Base-by-base conservation (phyloP, 2,113 vertebrate genomes). In the Melanerpes formicivorus region DNA sequence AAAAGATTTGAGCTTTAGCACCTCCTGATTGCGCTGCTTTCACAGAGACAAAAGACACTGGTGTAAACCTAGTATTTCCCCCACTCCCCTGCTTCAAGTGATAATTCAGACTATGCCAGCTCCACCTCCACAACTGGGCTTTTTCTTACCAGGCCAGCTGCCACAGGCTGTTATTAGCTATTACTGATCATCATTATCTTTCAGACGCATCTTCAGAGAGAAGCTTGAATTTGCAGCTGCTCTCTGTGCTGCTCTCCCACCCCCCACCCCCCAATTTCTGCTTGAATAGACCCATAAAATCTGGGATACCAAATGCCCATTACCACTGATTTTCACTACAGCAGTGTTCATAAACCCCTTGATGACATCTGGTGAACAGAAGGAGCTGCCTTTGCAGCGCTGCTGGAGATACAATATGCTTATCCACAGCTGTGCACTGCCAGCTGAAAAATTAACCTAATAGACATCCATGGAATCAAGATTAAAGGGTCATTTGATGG, bases 91-190 rank as follows among this genome's bases (percentile, higher is more conserved):
- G 16, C 62, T 92, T 80, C 21, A 34, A 73, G 32, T n/a, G 55
- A 37, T 46, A 73, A 5, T 8, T 44, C 5, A 66, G 60, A 34
- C 69, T 62, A 9, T 54, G 50, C 32, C 22, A 66, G 17, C 69
- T 77, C 80, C 83, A 77, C 40, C 59, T 77, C 55, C 60, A 50
- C 27, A 77, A 54, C 22, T 54, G 65, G 60, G 65, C 77, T 77
- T 6, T 21, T 90, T 62, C 83, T 76, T 90, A 60, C 37, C 72
- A 63, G 64, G 10, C 52, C 91, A 86, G 72, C 72, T 50, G 77
- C 77, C 44, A 70, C 73, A 86, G 27, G 60, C 64, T 93, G 50
- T 87, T 80, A 90, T 85, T 93, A 88, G 63, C 55, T 70, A 18
- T 34, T 70, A 44, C 52, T 70, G 56, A 73, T 70, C 26, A 80